Conservation (phyloP, 2,113 vertebrate species). For the Pavo muticus region DNA sequence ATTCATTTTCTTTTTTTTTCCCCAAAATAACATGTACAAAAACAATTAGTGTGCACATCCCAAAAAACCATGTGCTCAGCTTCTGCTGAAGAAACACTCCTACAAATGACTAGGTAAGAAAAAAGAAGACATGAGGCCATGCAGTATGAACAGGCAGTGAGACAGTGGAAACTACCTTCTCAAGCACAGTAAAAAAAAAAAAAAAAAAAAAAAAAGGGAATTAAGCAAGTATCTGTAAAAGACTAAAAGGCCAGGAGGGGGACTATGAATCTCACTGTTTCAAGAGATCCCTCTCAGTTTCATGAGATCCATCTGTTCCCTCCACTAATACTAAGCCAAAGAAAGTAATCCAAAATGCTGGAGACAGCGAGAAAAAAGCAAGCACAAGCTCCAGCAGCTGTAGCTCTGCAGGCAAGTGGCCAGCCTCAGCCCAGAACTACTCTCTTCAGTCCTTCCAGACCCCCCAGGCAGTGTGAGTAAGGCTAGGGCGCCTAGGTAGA, state of each 20-base stretch:
- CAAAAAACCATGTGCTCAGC: not conserved
- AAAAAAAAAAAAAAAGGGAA: rapidly evolving
- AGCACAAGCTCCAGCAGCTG: not conserved
- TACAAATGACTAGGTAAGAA: not conserved
- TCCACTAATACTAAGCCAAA: not conserved
- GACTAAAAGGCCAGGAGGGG: not conserved
- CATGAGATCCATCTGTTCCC: not conserved
- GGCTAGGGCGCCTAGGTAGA: not conserved
- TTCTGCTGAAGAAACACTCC: not conserved
- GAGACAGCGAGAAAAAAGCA: rapidly evolving
- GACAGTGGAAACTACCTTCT: not conserved
- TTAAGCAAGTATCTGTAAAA: not conserved
- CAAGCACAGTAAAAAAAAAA: not conserved
- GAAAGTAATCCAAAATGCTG: not conserved
- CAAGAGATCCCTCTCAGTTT: not conserved
- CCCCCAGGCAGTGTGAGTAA: not conserved
- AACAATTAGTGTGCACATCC: not conserved
- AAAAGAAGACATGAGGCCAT: not conserved
- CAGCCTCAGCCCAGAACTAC: not conserved
- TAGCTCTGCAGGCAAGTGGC: not conserved
- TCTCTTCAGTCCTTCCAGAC: not conserved
- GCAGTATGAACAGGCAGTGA: not conserved
- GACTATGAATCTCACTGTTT: not conserved
- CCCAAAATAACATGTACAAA: not conserved
- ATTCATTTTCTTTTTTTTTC: not conserved